Evolutionary conservation across 2,113 vertebrate species (phyloP).

Genomic region (Notiomystis cincta): DNA sequence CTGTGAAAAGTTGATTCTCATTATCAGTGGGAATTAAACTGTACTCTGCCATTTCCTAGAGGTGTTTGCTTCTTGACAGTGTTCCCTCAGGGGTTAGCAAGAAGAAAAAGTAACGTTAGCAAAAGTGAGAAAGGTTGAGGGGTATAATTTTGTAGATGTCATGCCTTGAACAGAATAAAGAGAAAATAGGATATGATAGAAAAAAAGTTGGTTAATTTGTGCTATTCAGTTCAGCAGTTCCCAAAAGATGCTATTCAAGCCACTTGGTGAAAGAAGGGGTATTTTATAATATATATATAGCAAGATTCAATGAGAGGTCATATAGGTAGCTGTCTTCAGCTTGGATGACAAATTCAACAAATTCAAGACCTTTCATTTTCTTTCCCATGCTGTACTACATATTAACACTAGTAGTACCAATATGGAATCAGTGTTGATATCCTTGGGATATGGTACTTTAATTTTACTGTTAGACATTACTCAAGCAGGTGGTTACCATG

Average conservation of each 20-base stretch:
- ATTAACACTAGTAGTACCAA: not conserved
- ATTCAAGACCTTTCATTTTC: not conserved
- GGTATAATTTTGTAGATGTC: not conserved
- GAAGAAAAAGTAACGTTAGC: not conserved
- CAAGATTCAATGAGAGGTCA: not conserved
- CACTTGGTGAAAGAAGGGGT: not conserved
- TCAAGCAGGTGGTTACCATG: not conserved
- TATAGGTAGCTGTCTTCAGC: not conserved
- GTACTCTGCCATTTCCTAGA: not conserved
- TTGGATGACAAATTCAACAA: not conserved
- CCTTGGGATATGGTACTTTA: not conserved
- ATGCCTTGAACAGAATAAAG: not conserved
- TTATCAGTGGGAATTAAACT: not conserved
- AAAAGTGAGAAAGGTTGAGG: not conserved
- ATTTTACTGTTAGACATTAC: not conserved
- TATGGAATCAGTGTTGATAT: not conserved
- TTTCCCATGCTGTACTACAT: not conserved
- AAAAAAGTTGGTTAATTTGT: not conserved
- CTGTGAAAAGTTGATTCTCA: not conserved
- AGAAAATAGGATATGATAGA: not conserved
- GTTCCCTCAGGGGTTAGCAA: not conserved
- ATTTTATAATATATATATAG: not conserved
- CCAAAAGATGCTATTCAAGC: not conserved
- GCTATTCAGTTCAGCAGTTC: not conserved
- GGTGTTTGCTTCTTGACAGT: not conserved